Conservation (phyloP, 2,888 invertebrate genomes). For the Beris chalybata region DNA sequence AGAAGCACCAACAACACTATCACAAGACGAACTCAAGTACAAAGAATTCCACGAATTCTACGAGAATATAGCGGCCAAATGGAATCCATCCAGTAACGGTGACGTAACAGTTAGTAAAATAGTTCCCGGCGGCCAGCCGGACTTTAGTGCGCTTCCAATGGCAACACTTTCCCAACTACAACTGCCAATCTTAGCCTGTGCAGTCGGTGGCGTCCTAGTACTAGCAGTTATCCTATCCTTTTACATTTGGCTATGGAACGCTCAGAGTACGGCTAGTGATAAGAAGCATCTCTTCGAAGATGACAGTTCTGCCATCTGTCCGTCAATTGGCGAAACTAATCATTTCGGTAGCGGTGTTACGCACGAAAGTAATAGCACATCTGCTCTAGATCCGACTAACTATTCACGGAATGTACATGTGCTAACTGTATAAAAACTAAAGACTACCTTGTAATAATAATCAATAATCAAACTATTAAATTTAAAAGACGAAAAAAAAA, state of each 20-base stretch:
- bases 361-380: neutral
- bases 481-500: neutral
- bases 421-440: constrained; percentile 33
- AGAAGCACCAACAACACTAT: neutral
- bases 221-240: constrained; percentile 43
- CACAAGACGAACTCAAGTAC: constrained; percentile 27
- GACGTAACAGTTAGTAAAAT: constrained; percentile 39
- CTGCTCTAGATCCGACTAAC: constrained; percentile 16
- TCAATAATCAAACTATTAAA: constrained; percentile 15
- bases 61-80: constrained; percentile 26
- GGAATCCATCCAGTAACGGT: constrained; percentile 37
- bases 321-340: constrained; percentile 39
- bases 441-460: constrained; percentile 17
- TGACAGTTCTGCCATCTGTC: constrained; percentile 42
- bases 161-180: constrained; percentile 45
- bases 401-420: constrained; percentile 32
- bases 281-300: constrained; percentile 47
- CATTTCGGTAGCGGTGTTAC: constrained; percentile 28
- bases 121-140: constrained; percentile 44
- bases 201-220: constrained; percentile 45
- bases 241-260: constrained; percentile 43
- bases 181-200: constrained; percentile 46
- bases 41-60: constrained; percentile 30
- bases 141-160: constrained; percentile 44
- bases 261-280: constrained; percentile 43